A percentile compares a stretch with the other conserved stretches of the same genome.
Evolutionary conservation across 1,140 invertebrate genomes (phyloP).

Genomic region (Colletes latitarsis): DNA sequence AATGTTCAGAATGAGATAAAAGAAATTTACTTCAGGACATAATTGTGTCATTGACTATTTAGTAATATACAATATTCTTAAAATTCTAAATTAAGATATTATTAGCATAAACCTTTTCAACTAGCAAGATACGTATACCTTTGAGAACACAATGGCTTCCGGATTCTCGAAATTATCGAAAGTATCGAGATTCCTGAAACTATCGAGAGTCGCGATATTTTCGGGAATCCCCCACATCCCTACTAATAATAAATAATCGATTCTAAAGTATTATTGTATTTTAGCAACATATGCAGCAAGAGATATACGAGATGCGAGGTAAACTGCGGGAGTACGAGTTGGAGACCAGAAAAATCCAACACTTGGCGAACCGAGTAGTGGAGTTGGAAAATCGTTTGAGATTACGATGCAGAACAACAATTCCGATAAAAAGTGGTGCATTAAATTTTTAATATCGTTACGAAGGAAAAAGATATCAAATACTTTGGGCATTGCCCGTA

Average conservation of each 20-base stretch:
- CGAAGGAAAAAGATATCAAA: conserved; percentile 4
- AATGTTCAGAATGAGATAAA: no score
- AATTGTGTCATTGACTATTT: no score
- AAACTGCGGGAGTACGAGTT: conserved; percentile 75
- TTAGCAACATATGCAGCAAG: conserved; percentile 76
- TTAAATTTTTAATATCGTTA: conserved; percentile 53
- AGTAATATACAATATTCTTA: no score
- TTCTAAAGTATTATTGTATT: conserved; percentile 20
- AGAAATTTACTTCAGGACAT: no score
- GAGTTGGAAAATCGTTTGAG: conserved; percentile 76
- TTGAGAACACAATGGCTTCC: no score
- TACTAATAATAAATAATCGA: background rate
- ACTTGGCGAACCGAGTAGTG: conserved; percentile 72
- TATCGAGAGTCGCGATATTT: no score
- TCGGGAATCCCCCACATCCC: no score
- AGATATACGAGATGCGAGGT: conserved; percentile 75
- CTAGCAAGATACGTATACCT: no score
- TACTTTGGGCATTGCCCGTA: conserved; percentile 22
- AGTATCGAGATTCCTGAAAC: no score
- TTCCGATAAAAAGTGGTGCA: conserved; percentile 48
- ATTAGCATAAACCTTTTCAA: no score
- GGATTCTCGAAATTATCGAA: no score
- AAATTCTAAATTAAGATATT: no score
- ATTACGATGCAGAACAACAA: conserved; percentile 70
- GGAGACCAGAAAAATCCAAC: conserved; percentile 76